Percentiles rank a stretch among this genome's conserved stretches.
phyloP scores from a whole-genome alignment of 2,797 vertebrate genomes.

The Alectoris magna region DNA sequence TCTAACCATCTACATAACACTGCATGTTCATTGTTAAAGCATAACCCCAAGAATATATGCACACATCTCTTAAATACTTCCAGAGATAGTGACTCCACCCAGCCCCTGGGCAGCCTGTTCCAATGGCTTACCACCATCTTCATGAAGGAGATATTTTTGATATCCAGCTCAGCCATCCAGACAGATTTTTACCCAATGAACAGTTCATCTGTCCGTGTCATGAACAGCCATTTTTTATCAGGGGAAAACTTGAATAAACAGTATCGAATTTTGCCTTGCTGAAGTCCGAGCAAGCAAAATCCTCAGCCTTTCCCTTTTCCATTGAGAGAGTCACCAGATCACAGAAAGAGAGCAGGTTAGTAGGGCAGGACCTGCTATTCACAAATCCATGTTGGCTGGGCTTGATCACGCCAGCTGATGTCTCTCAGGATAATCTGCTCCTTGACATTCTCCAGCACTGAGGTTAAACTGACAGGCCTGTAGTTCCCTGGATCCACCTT shows the following conservation, averaged over 20 bases:
- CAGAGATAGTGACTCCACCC: background rate
- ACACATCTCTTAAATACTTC: background rate
- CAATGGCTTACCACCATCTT: background rate
- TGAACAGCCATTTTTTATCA: background rate
- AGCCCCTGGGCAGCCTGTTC: background rate
- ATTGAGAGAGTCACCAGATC: background rate
- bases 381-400: background rate
- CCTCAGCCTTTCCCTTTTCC: background rate
- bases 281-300: background rate
- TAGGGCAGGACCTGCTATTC: background rate
- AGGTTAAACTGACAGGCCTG: background rate
- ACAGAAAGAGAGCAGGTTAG: background rate
- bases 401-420: background rate
- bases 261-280: background rate
- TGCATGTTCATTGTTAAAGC: too few species aligned
- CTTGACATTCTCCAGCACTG: background rate
- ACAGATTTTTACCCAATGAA: background rate
- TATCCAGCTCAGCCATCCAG: background rate
- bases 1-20: background rate
- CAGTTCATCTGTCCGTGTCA: background rate
- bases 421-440: background rate
- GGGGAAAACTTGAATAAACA: background rate
- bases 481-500: background rate
- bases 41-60: too few species aligned
- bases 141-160: background rate